phyloP scores from a whole-genome alignment of 2,888 invertebrate species.

The Dugesia japonica region DNA sequence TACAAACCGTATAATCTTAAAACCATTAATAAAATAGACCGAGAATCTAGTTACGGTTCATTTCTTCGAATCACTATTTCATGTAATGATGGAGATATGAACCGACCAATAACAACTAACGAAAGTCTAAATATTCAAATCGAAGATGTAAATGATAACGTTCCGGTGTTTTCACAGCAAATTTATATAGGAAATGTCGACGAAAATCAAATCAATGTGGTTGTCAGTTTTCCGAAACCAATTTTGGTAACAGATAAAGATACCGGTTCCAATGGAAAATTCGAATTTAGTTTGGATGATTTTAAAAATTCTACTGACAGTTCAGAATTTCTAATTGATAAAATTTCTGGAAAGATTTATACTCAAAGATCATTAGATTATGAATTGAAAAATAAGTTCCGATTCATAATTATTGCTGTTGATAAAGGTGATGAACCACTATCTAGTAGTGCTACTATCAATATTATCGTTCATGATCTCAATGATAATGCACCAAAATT shows the following conservation, averaged over 20 bases:
- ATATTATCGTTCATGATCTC: background rate
- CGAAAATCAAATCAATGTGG: background rate
- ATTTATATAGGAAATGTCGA: background rate
- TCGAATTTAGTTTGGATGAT: background rate
- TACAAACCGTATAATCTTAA: background rate
- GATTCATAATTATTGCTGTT: background rate
- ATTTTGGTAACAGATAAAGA: background rate
- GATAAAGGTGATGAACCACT: background rate
- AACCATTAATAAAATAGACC: slow-evolving; percentile 13
- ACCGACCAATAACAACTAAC: background rate
- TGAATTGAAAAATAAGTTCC: background rate
- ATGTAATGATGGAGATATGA: background rate
- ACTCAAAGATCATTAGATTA: background rate
- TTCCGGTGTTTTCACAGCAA: background rate
- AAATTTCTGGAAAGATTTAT: background rate
- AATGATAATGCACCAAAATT: slow-evolving; percentile 6
- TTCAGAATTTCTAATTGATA: background rate
- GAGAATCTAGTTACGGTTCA: background rate
- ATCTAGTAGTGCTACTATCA: background rate
- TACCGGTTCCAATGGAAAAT: background rate
- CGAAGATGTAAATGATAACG: background rate
- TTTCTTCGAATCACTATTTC: background rate
- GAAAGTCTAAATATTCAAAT: background rate
- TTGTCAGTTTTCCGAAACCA: background rate
- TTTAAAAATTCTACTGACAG: background rate